Percentiles rank a stretch among this genome's conserved stretches.
phyloP scores from a whole-genome alignment of 2,113 vertebrate species.

The Tupaia chinensis region DNA sequence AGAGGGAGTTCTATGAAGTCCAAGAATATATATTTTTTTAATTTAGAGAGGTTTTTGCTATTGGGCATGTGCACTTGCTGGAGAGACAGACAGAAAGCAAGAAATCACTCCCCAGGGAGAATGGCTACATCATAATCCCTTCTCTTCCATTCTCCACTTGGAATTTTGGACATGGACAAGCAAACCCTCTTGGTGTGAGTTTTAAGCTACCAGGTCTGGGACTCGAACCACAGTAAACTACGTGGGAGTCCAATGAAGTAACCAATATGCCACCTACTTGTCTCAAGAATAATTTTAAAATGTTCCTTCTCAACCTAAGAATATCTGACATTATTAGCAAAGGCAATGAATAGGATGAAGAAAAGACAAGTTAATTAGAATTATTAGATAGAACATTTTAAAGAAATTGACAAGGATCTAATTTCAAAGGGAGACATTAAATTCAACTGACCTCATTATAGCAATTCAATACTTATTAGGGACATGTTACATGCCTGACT shows the following conservation, averaged over 20 bases:
- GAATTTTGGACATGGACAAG: too few relatives aligned
- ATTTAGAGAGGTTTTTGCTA: too few relatives aligned
- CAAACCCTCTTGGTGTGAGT: too few relatives aligned
- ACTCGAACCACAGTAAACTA: too few relatives aligned
- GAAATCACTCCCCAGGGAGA: too few relatives aligned
- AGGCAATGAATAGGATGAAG: slow-evolving; percentile 59
- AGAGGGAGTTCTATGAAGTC: slow-evolving; percentile 63
- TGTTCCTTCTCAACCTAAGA: slow-evolving; percentile 45
- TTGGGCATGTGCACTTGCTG: too few relatives aligned
- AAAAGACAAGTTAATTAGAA: slow-evolving; percentile 61
- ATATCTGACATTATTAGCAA: slow-evolving; percentile 55
- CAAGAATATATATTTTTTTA: background rate
- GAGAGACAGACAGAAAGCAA: too few relatives aligned
- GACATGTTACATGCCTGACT: background rate
- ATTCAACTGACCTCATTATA: slow-evolving; percentile 46
- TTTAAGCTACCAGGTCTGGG: too few relatives aligned
- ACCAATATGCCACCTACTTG: too few relatives aligned
- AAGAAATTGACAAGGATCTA: slow-evolving; percentile 54
- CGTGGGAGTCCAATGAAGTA: too few relatives aligned
- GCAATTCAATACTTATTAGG: slow-evolving; percentile 40
- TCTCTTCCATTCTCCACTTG: too few relatives aligned
- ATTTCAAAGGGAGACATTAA: slow-evolving; percentile 59
- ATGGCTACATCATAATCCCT: too few relatives aligned
- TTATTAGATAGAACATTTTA: slow-evolving; percentile 53
- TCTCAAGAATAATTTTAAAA: slow-evolving; percentile 46